Base-by-base conservation (phyloP, 2,888 invertebrate genomes). In the Gerris lacustris region DNA sequence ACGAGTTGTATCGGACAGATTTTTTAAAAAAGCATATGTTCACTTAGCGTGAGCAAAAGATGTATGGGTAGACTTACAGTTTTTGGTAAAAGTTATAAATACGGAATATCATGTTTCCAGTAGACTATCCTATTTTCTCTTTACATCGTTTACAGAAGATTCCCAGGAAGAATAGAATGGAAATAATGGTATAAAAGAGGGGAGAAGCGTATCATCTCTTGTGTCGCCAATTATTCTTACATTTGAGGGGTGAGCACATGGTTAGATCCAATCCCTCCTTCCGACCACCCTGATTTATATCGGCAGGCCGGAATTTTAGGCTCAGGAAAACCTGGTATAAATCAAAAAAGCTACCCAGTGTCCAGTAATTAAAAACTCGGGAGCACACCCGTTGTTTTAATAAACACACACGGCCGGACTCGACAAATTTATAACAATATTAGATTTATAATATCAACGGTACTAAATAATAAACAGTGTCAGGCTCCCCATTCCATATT, bases 381-480 rank as follows among this genome's bases (percentile, higher is more conserved):
- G 55, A 55, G 31, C 31, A 55, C 55, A 55, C 15, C 55, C 55
- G 55, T 55, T 55, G 15, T 15, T 55, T 15, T 55, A 55, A 55
- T 55, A 55, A 55, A 55, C 55, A 55, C 55, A 55, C 55, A 55
- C 55, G 55, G 55, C 9, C 15, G 11, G 31, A 11, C 15, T 55
- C 11, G 55, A 55, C 55, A 55, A 55, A 55, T 55, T 55, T 55
- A 55, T 55, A 55, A 55, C 55, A 55, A 55, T 55, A 55, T 55
- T 55, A 15, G 55, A 55, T 55, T 55, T 55, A 55, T 55, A 55
- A 55, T 55, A 55, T 55, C 9, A 55, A 55, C 55, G 55, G 55
- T 55, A 55, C 55, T 55, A 55, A 55, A 55, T 55, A 55, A 55
- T 55, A 55, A 55, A 55, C 55, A 55, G 55, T 55, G 55, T 55